A percentile compares a stretch with the other conserved stretches of the same genome.
Evolutionary conservation across 2,113 vertebrate genomes (phyloP).

Genomic region (Sphaerodactylus townsendi): DNA sequence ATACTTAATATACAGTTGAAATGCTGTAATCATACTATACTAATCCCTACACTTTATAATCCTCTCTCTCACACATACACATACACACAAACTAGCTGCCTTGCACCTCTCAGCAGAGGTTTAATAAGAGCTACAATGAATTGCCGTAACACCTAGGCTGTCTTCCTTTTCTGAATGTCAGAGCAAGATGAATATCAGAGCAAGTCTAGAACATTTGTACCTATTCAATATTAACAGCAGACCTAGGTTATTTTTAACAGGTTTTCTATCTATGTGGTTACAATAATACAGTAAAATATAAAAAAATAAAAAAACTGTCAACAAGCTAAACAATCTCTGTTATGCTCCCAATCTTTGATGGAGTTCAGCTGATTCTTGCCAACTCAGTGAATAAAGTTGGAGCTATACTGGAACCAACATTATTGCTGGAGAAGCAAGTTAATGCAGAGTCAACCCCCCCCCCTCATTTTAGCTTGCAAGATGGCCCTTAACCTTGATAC

Average conservation of each 20-base stretch:
- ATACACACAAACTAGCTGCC: constrained; percentile 26
- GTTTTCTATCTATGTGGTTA: neutral
- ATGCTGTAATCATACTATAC: constrained; percentile 67
- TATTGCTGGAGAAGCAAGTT: too few relatives aligned
- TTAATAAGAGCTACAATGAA: constrained; percentile 45
- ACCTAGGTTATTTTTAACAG: neutral
- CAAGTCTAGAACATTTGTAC: neutral
- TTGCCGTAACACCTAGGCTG: constrained; percentile 32
- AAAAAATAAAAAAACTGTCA: neutral
- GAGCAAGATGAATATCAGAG: neutral
- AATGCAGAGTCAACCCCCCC: too few relatives aligned
- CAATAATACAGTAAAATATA: neutral
- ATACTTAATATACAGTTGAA: constrained; percentile 74
- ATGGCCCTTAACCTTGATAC: too few relatives aligned
- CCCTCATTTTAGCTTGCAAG: too few relatives aligned
- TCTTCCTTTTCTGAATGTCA: constrained; percentile 14
- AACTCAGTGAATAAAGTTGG: too few relatives aligned
- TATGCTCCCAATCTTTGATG: too few relatives aligned
- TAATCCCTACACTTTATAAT: constrained; percentile 69
- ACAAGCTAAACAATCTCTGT: neutral
- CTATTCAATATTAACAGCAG: neutral
- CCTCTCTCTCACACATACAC: constrained; percentile 32
- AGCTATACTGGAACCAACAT: too few relatives aligned
- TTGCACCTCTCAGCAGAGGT: constrained; percentile 46
- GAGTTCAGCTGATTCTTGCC: too few relatives aligned